A percentile compares a stretch with the other conserved stretches of the same genome.
Conservation (phyloP, 2,113 vertebrate species). For the Epinephelus moara region DNA sequence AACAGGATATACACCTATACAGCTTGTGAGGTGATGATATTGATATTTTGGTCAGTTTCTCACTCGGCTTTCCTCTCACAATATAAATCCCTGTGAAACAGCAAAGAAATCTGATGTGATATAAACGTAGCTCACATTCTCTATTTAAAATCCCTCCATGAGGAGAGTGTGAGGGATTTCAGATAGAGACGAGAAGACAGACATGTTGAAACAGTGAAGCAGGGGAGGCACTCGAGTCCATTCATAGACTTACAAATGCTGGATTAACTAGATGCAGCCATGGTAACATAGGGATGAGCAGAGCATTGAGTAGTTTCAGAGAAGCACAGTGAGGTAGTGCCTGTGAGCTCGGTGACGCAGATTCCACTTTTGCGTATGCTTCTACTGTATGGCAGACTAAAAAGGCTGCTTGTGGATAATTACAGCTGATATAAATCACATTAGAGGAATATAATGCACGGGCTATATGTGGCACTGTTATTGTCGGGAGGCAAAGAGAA, state of each 20-base stretch:
- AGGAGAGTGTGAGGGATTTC: slow-evolving; percentile 8
- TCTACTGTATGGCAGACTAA: slow-evolving; percentile 46
- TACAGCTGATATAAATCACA: slow-evolving; percentile 47
- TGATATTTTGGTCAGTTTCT: background rate
- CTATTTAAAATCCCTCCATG: background rate
- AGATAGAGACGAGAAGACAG: slow-evolving; percentile 22
- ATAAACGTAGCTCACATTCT: background rate
- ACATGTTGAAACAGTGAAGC: slow-evolving; percentile 47
- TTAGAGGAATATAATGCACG: slow-evolving; percentile 29
- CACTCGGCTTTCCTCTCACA: background rate
- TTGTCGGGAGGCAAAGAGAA: background rate
- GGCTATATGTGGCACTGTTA: background rate
- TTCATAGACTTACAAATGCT: slow-evolving; percentile 74
- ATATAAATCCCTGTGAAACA: background rate
- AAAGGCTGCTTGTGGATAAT: slow-evolving; percentile 52
- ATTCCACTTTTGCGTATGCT: slow-evolving; percentile 68
- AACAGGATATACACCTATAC: background rate
- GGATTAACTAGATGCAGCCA: slow-evolving; percentile 75
- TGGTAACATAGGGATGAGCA: slow-evolving; percentile 76
- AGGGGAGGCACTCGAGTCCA: slow-evolving; percentile 66
- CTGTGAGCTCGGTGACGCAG: slow-evolving; percentile 76
- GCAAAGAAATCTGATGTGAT: background rate
- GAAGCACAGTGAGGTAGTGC: slow-evolving; percentile 68
- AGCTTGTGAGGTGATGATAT: background rate
- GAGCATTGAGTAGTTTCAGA: slow-evolving; percentile 73